Base-by-base conservation (phyloP, 1,140 invertebrate species). In the Neoseiulus cucumeris region DNA sequence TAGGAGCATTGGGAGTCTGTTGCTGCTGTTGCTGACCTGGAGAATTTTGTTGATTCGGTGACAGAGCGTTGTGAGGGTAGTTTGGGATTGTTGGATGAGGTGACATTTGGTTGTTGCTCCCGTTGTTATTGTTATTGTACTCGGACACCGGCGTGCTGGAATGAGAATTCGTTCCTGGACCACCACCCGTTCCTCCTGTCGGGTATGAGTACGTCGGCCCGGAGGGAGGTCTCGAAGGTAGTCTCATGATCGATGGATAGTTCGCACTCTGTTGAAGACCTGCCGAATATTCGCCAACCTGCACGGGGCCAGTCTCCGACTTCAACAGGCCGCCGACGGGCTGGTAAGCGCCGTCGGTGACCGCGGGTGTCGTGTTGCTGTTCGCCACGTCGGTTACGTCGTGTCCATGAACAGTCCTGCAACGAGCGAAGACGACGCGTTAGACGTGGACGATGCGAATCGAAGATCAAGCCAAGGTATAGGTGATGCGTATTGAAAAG, bases 161-260 rank as follows among this genome's bases (percentile, higher is more conserved):
- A 39, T 39, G 33, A 9, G 33, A 39, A 39, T 39, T 39, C 33
- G 33, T 39, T 39, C 33, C 33, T 39, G 33, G 33, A 39, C 33
- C 33, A 39, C 33, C 33, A 6, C 33, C 33, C 4, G 33, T 39
- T 39, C 33, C 33, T 39, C 33, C 33, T 73, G 84, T 85, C 6
- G 89, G 78, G 75, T 89, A 89, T 68, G 87, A 91, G 75, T 88
- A 91, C 12, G 86, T 88, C 20, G 85, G 88, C 68, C 84, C 87
- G 76, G 81, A 85, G 39, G 86, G 87, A 70, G 84, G 88, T 68
- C 84, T 78, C 44, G 82, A 66, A 33, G 71, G 82, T 7, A 85
- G 89, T 78, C 85, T 91, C 70, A 86, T 84, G 33, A 59, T 59
- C 14, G 51, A 59, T 6, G 51, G 51, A 20, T 65, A n/a, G 25